phyloP scores from a whole-genome alignment of 2,888 invertebrate species.

The Aleiodes alternator region DNA sequence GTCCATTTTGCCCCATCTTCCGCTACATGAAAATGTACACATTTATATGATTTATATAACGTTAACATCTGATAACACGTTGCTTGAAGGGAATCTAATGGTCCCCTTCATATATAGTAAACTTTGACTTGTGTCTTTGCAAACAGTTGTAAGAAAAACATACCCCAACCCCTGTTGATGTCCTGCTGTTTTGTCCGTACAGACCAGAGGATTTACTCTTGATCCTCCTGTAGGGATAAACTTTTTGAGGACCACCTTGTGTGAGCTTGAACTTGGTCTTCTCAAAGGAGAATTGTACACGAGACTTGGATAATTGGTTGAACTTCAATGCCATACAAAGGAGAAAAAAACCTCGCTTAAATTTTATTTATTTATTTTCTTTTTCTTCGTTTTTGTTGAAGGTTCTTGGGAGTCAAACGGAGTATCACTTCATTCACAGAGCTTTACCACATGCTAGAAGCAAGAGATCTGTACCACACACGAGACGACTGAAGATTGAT shows the following conservation, averaged over 20 bases:
- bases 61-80: too few relatives aligned
- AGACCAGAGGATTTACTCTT: neutral
- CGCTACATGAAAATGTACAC: too few relatives aligned
- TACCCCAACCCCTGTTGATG: neutral
- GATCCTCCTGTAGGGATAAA: neutral
- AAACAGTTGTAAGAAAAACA: conserved; percentile 2
- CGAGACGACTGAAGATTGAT: conserved; percentile 90
- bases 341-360: neutral
- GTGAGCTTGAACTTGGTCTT: neutral
- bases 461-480: conserved; percentile 92
- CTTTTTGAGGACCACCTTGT: conserved; percentile 8
- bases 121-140: neutral
- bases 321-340: neutral
- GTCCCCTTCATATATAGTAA: neutral
- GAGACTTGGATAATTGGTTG: too few relatives aligned
- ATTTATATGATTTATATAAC: too few relatives aligned
- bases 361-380: neutral
- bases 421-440: conserved; percentile 96
- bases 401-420: conserved; percentile 91
- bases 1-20: too few relatives aligned
- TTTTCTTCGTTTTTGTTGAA: conserved; percentile 70
- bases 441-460: conserved; percentile 93
- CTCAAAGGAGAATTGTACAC: neutral
- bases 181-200: neutral
- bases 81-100: neutral